Base-by-base conservation (phyloP, 2,797 vertebrate species). In the Gymnothorax javanicus region DNA sequence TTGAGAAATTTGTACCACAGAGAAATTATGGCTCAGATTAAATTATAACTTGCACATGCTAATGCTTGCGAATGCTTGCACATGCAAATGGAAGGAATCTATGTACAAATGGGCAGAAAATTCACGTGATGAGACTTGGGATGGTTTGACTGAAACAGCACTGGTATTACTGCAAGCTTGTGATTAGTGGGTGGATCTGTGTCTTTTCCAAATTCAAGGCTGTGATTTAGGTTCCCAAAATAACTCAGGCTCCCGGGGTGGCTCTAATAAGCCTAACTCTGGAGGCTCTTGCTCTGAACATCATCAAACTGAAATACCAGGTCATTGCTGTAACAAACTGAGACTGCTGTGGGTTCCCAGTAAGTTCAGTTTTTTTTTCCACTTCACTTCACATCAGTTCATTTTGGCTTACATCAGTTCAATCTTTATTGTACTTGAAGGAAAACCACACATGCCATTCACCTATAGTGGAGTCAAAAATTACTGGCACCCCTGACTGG, bases 141-240 rank as follows among this genome's bases (percentile, higher is more conserved):
- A 33, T 20, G 11, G 50, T 20, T 25, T 52, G 43, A 27, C 43
- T 13, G 33, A 77, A 52, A 7, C 73, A 20, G 33, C 43, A 52
- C 50, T 25, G 77, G 17, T 5, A 56, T 23, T 56, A 79, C 13
- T 52, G 20, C 77, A n/a, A 17, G 77, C 52, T 56, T 56, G 20
- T 23, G 77, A 81, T 81, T 81, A 81, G 77, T 81, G 82, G 52
- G 54, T 58, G 79, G 82, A 60, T 60, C 82, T 33, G 6, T 81
- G 52, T 59, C 52, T 83, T 83, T 27, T 59, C 33, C 15, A 13
- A 58, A 59, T 60, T 11, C 57, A 59, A 60, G 57, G 82, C 82
- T 58, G n/a, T 83, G 57, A 83, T 33, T 60, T 83, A 60, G 27
- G 8, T 69, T 83, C 82, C 57, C 82, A 83, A 57, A 83, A 83